Evolutionary conservation across 64 coral and sea anemone species (phyloP), one percentile per base, ranked within the genome.

Genomic region (Astreopora myriophthalma): DNA sequence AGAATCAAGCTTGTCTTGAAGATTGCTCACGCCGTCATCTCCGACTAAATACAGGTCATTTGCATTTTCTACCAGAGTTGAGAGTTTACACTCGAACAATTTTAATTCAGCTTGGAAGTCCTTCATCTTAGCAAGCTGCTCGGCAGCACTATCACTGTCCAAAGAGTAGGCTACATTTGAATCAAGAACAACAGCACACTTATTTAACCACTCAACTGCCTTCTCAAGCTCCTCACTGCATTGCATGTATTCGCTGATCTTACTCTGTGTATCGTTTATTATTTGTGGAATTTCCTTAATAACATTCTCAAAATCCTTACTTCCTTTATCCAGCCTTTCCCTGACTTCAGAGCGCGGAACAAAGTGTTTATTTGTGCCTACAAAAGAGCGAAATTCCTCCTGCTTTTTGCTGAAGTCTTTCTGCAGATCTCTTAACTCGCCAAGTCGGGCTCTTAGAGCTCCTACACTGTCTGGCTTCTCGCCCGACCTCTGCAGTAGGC

Each of bases 361-460:
- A 64, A 62, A 62, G 7, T 80, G 34, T 89, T 94, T 34, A 17
- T 73, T 35, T 20, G 24, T 83, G 8, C 46, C 71, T 61, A 55
- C 16, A 74, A 94, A 94, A 1, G 31, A 73, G 5, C 40, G 36
- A 19, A 89, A 81, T 30, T 93, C 69, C 22, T 96, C 68, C 31
- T 92, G 79, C 36, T 89, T 88, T 12, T 57, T 25, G 24, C 42
- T 78, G 16, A 92, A 1, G 3, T 22, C 71, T 11, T 17, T 81
- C 60, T 92, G 85, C 46, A 92, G 51, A 48, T 80, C 37, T 75
- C 63, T 52, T 9, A 87, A 49, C 31, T 92, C 52, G 5, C 78
- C 86, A 42, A 92, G 16, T 48, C 66, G 71, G 42, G 69, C 85
- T 40, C 52, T 35, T 32, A 95, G 76, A 68, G 57, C 61, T 64